Conservation (phyloP, 2,888 invertebrate species). For the Heliothis peltigera region DNA sequence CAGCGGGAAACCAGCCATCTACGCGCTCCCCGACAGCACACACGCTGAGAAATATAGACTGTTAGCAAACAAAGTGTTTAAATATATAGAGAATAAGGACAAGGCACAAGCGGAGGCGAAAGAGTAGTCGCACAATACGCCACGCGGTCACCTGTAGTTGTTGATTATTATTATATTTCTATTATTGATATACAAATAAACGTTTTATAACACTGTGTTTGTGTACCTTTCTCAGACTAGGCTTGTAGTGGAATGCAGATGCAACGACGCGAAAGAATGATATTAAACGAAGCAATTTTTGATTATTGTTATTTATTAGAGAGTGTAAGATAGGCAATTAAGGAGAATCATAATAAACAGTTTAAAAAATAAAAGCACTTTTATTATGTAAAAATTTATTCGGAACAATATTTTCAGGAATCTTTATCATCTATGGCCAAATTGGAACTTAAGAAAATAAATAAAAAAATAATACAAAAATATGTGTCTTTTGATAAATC, state of each 20-base stretch:
- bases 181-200: constrained; percentile 70
- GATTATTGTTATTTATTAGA: constrained; percentile 3
- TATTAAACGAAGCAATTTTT: constrained; percentile 14
- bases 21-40: constrained; percentile 90
- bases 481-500: constrained; percentile 78
- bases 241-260: constrained; percentile 4
- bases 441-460: constrained; percentile 75
- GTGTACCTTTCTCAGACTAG: constrained; percentile 48
- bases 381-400: constrained; percentile 82
- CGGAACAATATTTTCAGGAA: constrained; percentile 76
- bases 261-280: constrained; percentile 24
- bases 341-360: constrained; percentile 27
- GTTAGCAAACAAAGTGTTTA: constrained; percentile 84
- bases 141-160: constrained; percentile 65
- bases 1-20: constrained; percentile 93
- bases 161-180: constrained; percentile 35
- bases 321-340: neutral
- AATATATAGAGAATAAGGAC: constrained; percentile 82
- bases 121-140: constrained; percentile 68
- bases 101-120: constrained; percentile 72
- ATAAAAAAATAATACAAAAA: constrained; percentile 85
- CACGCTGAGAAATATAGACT: constrained; percentile 86
- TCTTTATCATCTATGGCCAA: constrained; percentile 72
- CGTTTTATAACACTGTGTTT: constrained; percentile 74
- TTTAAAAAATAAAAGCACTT: constrained; percentile 67